These are phyloP conservation scores for Apteryx owenii DNA, from an alignment of 2,113 vertebrate genomes.

Conservation along the genomic window DNA sequence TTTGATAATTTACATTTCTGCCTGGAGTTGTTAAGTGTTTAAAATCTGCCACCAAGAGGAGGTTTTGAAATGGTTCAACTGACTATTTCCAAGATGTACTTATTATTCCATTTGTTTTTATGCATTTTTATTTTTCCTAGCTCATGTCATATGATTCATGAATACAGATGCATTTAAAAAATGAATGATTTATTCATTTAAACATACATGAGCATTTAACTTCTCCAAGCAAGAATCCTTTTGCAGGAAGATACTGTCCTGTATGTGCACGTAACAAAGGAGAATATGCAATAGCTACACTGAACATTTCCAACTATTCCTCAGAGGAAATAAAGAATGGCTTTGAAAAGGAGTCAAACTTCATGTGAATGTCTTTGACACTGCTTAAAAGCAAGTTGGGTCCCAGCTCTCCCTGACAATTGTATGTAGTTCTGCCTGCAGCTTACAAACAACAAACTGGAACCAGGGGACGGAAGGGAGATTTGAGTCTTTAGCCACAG, in stretches of 20 bases:
- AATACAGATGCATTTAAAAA: neutral
- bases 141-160: neutral
- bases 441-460: neutral
- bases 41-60: neutral
- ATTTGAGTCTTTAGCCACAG: accelerated
- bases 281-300: slow-evolving; percentile 5
- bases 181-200: neutral
- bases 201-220: neutral
- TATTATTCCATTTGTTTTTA: neutral
- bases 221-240: slow-evolving; percentile 25
- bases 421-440: neutral
- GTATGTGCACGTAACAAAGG: neutral
- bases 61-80: neutral
- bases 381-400: neutral
- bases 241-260: slow-evolving; percentile 3
- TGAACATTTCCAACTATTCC: neutral
- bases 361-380: neutral
- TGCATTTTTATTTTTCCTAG: neutral
- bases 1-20: neutral
- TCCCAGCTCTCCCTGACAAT: neutral
- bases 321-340: neutral
- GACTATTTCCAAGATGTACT: neutral
- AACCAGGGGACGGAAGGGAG: neutral
- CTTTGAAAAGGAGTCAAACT: slow-evolving; percentile 11
- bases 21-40: neutral